A percentile compares a stretch with the other conserved stretches of the same genome.
Conservation (phyloP, 2,113 vertebrate genomes). For the Picathartes gymnocephalus region DNA sequence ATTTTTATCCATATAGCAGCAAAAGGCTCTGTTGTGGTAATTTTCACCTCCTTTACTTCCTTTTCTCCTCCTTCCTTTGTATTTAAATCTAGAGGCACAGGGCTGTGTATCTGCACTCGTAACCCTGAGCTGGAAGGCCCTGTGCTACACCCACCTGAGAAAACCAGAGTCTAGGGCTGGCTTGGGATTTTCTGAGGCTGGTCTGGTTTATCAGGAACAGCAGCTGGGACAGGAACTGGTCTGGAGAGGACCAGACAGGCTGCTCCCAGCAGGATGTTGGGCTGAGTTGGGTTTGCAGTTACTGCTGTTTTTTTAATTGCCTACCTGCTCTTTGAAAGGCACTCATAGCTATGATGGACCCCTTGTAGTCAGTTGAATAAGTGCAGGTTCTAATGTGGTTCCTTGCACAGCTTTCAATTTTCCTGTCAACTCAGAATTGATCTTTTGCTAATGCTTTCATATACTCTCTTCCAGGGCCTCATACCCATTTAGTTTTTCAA, state of each 20-base stretch:
- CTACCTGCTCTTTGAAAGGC: background rate
- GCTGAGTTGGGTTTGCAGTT: background rate
- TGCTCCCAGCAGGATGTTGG: background rate
- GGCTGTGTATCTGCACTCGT: background rate
- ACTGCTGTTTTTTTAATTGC: background rate
- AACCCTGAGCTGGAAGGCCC: background rate
- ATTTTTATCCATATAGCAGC: background rate
- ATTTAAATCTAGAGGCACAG: background rate
- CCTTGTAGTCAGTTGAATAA: background rate
- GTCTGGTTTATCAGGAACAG: background rate
- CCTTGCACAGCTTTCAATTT: background rate
- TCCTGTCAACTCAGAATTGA: background rate
- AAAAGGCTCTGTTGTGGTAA: conserved; percentile 31
- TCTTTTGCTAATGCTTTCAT: background rate
- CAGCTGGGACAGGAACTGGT: background rate
- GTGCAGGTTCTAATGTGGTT: background rate
- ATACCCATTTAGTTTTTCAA: background rate
- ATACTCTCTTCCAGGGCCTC: background rate
- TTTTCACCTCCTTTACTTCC: background rate
- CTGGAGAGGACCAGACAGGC: background rate
- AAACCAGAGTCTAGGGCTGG: background rate
- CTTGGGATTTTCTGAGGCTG: background rate
- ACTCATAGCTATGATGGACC: background rate
- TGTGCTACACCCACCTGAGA: background rate
- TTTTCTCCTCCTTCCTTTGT: background rate